These are phyloP conservation scores for Prietella phreatophila DNA, from an alignment of 2,113 vertebrate species.

Conservation along the genomic window DNA sequence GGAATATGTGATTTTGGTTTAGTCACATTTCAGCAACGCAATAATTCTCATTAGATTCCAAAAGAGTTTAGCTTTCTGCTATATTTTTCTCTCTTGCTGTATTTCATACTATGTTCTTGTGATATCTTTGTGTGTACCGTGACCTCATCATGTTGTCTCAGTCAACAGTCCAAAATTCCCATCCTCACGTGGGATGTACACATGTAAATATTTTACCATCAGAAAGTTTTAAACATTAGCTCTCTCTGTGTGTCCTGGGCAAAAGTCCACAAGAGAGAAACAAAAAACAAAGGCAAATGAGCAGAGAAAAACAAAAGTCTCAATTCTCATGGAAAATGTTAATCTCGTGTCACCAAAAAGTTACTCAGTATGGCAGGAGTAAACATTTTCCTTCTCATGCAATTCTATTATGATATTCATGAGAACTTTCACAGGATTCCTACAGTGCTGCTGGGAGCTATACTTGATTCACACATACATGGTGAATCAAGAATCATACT, in stretches of 20 bases:
- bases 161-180: background rate
- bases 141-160: background rate
- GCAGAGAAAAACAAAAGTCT: background rate
- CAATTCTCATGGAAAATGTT: constrained; percentile 21
- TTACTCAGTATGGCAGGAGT: constrained; percentile 19
- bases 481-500: background rate
- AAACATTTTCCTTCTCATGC: constrained; percentile 21
- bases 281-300: background rate
- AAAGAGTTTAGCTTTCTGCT: background rate
- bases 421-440: background rate
- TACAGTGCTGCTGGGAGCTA: background rate
- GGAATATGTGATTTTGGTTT: background rate
- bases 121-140: background rate
- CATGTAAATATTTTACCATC: constrained; percentile 39
- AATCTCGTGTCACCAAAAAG: constrained; percentile 9
- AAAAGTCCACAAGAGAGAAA: background rate
- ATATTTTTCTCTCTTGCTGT: background rate
- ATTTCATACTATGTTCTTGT: background rate
- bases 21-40: background rate
- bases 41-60: background rate
- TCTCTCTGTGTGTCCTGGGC: constrained; percentile 25
- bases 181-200: background rate
- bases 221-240: constrained; percentile 1
- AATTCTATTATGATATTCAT: background rate
- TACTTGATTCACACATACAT: too few relatives aligned